phyloP scores from a whole-genome alignment of 64 coral and sea anemone genomes.

The Porites australiensis region DNA sequence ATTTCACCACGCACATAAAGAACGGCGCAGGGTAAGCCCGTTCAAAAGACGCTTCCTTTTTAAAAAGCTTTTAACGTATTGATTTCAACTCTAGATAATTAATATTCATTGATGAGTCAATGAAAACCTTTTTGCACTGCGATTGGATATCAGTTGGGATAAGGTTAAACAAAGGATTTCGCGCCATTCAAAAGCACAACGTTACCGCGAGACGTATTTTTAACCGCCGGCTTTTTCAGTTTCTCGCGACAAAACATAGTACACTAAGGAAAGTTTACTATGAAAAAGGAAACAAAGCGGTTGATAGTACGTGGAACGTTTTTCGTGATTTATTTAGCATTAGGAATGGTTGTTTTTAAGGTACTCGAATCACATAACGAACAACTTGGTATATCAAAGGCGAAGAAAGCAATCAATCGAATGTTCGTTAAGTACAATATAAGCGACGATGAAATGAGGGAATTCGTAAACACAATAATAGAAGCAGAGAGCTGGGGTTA shows the following conservation, averaged over 20 bases:
- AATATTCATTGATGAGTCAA: constrained; percentile 14
- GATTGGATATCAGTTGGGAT: background rate
- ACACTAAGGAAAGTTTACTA: background rate
- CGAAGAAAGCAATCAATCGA: constrained; percentile 46
- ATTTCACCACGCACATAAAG: background rate
- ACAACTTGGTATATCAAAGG: constrained; percentile 37
- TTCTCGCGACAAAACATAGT: background rate
- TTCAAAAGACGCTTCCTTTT: background rate
- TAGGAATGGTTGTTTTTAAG: constrained; percentile 86
- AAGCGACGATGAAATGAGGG: constrained; percentile 68
- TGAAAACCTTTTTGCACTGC: background rate
- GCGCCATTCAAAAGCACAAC: background rate
- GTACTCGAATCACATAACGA: constrained; percentile 86
- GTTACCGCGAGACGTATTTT: background rate
- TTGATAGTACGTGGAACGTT: constrained; percentile 77
- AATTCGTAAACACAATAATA: constrained; percentile 73
- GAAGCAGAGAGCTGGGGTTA: constrained; percentile 81
- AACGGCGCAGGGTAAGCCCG: background rate
- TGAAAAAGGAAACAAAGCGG: constrained; percentile 78
- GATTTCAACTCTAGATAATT: constrained; percentile 15
- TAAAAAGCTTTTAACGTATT: background rate
- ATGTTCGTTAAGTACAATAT: constrained; percentile 82
- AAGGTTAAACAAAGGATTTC: background rate
- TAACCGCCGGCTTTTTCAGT: background rate
- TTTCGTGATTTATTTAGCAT: constrained; percentile 76